phyloP scores from a whole-genome alignment of 2,888 invertebrate genomes.

The Amphiduros pacificus region DNA sequence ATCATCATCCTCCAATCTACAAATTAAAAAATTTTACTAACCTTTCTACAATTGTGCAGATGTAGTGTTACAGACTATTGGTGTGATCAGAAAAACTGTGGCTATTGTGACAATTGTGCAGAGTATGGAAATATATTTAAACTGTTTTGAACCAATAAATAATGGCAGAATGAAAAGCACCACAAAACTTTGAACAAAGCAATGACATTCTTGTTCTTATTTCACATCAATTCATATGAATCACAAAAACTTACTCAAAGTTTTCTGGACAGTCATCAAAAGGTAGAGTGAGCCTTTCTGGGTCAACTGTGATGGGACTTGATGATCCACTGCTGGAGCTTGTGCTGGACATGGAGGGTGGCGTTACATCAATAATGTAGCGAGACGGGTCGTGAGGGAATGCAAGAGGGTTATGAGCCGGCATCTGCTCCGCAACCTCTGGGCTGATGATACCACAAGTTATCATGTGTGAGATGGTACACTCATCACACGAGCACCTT shows the following conservation, averaged over 20 bases:
- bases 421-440: conserved; percentile 39
- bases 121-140: too few relatives aligned
- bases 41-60: too few relatives aligned
- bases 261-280: conserved; percentile 27
- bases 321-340: conserved; percentile 54
- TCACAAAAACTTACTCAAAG: conserved; percentile 15
- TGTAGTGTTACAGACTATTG: too few relatives aligned
- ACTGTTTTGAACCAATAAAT: too few relatives aligned
- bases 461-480: conserved; percentile 58
- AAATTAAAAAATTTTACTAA: too few relatives aligned
- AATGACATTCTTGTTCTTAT: too few relatives aligned
- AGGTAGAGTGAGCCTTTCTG: conserved; percentile 35
- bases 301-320: conserved; percentile 50
- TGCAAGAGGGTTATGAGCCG: conserved; percentile 5
- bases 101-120: too few relatives aligned
- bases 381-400: conserved; percentile 44
- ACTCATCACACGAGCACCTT: conserved; percentile 61
- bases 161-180: too few relatives aligned
- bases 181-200: too few relatives aligned
- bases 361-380: conserved; percentile 52
- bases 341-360: conserved; percentile 57
- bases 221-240: too few relatives aligned
- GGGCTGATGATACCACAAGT: conserved; percentile 58
- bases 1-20: too few relatives aligned
- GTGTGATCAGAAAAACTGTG: too few relatives aligned